These are phyloP conservation scores for Pseudococcus longispinus DNA, from an alignment of 2,888 invertebrate species.

Conservation along the genomic window DNA sequence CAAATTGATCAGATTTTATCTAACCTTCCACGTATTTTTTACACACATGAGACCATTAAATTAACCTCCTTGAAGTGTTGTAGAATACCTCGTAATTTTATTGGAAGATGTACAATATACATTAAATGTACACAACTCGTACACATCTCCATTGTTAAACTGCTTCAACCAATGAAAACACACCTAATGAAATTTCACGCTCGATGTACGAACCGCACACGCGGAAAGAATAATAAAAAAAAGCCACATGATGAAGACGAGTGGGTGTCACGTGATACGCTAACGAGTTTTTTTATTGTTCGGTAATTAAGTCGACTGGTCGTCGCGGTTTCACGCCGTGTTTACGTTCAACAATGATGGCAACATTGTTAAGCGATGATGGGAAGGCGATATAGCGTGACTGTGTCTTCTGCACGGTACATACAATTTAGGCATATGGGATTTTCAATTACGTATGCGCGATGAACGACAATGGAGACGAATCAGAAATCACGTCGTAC, in stretches of 20 bases:
- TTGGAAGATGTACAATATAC: no score
- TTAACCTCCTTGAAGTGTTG: no score
- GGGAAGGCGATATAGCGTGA: background rate
- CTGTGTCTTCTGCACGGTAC: background rate
- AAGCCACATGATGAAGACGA: background rate
- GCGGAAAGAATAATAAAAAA: background rate
- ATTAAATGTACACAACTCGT: background rate
- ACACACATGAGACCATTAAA: no score
- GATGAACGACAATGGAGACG: background rate
- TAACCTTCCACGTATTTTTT: no score
- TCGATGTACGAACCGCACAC: background rate
- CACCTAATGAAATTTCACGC: background rate
- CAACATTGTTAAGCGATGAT: background rate
- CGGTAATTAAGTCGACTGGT: background rate
- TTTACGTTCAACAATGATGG: no score
- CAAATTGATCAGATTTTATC: no score
- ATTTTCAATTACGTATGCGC: background rate
- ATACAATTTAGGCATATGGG: background rate
- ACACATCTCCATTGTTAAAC: background rate
- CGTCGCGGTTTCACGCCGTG: background rate
- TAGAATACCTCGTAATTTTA: no score
- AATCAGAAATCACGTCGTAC: background rate
- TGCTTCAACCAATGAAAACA: background rate
- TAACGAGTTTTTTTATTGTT: conserved; percentile 14
- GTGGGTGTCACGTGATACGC: background rate